Evolutionary conservation across 37 sponge, comb jelly and placozoan genomes (phyloP), one percentile per base, ranked within the genome.

Genomic region (Hormiphora californensis): DNA sequence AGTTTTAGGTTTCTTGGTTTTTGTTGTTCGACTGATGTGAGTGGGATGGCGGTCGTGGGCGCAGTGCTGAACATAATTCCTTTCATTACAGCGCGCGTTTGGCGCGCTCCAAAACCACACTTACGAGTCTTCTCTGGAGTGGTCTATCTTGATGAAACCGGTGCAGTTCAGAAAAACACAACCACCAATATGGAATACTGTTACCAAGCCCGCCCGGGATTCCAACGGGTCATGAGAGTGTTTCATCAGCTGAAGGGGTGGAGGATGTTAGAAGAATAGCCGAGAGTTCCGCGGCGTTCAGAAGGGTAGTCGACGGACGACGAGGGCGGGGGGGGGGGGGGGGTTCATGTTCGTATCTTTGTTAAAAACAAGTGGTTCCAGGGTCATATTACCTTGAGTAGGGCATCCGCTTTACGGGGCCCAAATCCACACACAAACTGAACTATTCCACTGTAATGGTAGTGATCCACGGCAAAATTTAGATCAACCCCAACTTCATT

Each of bases 401-500:
- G 63, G 32, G 90, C 93, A 87, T 90, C 87, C 5, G 93, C 92
- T 87, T 97, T 97, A 54, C 99, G 87, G 5, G 99, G 99, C 15
- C 99, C 99, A 23, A 97, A 85, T 0, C 99, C 99, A 88, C 91
- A 90, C 55, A 97, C 91, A 87, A 89, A 97, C 63, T 89, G 81
- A 12, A 94, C 87, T 54, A 92, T 51, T 25, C 39, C 33, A 41
- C 81, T 85, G 39, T 88, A 87, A 86, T 91, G 93, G 23, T 89
- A 86, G 63, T 92, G 90, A 59, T 94, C 92, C 85, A 94, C 54
- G 49, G 91, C 85, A 25, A 67, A 86, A 88, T 93, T 92, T 17
- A 97, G 63, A 59, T 97, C 99, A 5, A 97, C 95, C 53, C 99
- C 99, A 27, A 94, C 91, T 59, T 92, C 89, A 32, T 93, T 93